These are phyloP conservation scores for Galerucella nymphaeae DNA, from an alignment of 2,888 invertebrate genomes.

Conservation along the genomic window DNA sequence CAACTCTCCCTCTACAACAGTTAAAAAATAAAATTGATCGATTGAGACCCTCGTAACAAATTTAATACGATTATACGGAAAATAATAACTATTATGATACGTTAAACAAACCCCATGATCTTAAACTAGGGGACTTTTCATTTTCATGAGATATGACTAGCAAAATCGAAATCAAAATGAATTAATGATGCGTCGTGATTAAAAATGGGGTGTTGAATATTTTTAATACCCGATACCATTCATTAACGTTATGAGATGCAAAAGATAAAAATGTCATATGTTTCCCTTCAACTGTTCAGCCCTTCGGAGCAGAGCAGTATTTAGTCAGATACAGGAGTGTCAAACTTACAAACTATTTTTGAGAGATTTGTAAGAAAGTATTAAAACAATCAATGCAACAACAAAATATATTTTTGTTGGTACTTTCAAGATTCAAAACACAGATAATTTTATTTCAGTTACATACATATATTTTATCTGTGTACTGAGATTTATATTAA, in stretches of 20 bases:
- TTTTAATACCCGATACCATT: conserved; percentile 40
- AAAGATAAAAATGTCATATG: conserved; percentile 38
- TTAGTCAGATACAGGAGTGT: not conserved
- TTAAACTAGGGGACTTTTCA: conserved; percentile 14
- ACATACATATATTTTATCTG: too few species aligned
- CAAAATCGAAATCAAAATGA: conserved; percentile 27
- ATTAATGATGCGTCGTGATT: conserved; percentile 37
- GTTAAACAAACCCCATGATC: conserved; percentile 13
- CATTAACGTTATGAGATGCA: conserved; percentile 34
- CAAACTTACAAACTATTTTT: not conserved
- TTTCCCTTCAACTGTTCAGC: conserved; percentile 28
- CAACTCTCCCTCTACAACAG: not conserved
- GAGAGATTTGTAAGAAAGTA: too few species aligned
- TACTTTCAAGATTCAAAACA: too few species aligned
- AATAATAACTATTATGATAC: conserved; percentile 8
- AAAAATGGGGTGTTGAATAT: conserved; percentile 37
- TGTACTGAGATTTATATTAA: too few species aligned
- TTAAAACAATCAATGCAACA: too few species aligned
- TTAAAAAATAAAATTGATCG: not conserved
- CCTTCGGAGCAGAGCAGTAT: not conserved
- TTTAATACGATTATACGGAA: not conserved
- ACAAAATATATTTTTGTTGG: too few species aligned
- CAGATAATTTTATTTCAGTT: too few species aligned
- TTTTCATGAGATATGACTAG: conserved; percentile 31
- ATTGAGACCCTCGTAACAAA: not conserved